Conservation (phyloP, 2,888 invertebrate genomes). For the Phania funesta region DNA sequence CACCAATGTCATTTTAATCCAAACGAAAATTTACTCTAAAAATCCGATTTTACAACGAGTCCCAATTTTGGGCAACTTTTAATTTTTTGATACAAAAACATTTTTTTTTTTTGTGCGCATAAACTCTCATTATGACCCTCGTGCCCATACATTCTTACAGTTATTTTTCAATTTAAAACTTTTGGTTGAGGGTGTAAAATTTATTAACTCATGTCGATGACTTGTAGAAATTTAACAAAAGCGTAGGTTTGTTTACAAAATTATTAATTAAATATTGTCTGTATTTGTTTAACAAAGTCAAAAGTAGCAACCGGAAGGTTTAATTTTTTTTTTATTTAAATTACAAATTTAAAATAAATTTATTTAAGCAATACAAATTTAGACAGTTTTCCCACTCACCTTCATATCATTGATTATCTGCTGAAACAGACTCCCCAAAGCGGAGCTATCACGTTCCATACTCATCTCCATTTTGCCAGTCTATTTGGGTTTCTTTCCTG, state of each 20-base stretch:
- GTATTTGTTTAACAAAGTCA: neutral
- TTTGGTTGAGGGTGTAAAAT: constrained; percentile 38
- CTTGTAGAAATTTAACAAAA: constrained; percentile 16
- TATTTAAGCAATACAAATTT: neutral
- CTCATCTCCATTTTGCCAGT: constrained; percentile 78
- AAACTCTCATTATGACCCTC: neutral
- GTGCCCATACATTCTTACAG: neutral
- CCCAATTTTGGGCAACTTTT: no score
- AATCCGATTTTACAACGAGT: no score
- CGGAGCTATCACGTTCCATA: constrained; percentile 88
- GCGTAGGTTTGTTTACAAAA: constrained; percentile 2
- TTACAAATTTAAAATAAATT: neutral
- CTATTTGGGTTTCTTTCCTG: constrained; percentile 3
- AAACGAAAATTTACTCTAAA: no score
- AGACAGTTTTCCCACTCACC: constrained; percentile 83
- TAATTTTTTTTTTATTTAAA: neutral
- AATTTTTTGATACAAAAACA: no score
- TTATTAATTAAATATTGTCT: constrained; percentile 18
- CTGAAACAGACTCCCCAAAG: constrained; percentile 95
- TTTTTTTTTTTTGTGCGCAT: neutral
- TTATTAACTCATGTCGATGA: constrained; percentile 31
- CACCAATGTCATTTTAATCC: no score
- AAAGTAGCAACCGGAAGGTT: neutral
- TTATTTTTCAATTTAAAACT: neutral
- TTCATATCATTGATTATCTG: constrained; percentile 98